Conservation (phyloP, 2,888 invertebrate genomes). For the Standfussiana lucernea region DNA sequence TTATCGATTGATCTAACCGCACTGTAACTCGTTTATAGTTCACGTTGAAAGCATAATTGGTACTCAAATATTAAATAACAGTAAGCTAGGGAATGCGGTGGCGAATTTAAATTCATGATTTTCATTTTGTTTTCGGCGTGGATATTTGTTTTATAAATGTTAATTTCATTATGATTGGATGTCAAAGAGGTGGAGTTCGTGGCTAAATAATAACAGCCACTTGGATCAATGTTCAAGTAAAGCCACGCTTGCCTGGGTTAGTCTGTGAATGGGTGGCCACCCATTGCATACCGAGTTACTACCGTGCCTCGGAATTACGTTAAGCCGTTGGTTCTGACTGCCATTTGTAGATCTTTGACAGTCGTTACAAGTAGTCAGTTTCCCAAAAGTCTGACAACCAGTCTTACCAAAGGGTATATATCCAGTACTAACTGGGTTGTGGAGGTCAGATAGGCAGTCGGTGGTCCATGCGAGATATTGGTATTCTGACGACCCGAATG, state of each 20-base stretch:
- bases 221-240: background rate
- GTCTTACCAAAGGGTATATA: too few species aligned
- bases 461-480: too few species aligned
- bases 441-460: too few species aligned
- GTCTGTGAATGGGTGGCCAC: background rate
- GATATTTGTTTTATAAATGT: background rate
- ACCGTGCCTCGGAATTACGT: too few species aligned
- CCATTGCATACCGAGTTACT: too few species aligned
- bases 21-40: conserved; percentile 38
- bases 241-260: background rate
- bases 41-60: conserved; percentile 44
- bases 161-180: conserved; percentile 6
- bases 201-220: background rate
- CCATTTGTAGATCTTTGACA: too few species aligned
- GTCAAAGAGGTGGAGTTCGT: background rate
- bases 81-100: background rate
- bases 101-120: conserved; percentile 27
- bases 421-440: too few species aligned
- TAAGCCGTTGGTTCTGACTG: too few species aligned
- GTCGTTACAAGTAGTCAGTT: too few species aligned
- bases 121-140: background rate
- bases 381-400: too few species aligned
- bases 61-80: conserved; percentile 39
- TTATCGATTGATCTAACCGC: conserved; percentile 40
- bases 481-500: too few species aligned